These are phyloP conservation scores for Schizopygopsis pylzovi DNA, from an alignment of 2,797 vertebrate species.

Conservation along the genomic window DNA sequence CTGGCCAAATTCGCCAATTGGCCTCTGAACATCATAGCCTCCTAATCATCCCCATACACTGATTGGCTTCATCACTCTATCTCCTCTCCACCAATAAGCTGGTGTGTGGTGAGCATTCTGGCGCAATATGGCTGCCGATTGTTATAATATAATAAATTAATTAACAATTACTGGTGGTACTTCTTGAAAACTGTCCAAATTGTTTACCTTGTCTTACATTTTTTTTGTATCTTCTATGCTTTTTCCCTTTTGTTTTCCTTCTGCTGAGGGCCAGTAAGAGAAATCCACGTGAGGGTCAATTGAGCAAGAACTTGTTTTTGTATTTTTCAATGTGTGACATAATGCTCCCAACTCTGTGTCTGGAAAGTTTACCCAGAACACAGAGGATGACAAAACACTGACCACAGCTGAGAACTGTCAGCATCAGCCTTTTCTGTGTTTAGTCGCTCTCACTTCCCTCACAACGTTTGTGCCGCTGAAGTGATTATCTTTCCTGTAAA, in stretches of 20 bases:
- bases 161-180: background rate
- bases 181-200: background rate
- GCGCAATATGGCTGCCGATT: too few relatives aligned
- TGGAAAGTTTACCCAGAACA: background rate
- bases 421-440: slow-evolving; percentile 41
- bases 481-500: slow-evolving; percentile 25
- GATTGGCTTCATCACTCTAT: too few relatives aligned
- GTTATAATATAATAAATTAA: too few relatives aligned
- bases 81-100: too few relatives aligned
- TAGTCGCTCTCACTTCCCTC: slow-evolving; percentile 41
- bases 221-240: background rate
- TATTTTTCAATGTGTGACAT: background rate
- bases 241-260: background rate
- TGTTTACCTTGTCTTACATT: background rate
- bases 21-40: too few relatives aligned
- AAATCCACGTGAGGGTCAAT: background rate
- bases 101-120: too few relatives aligned
- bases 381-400: slow-evolving; percentile 24
- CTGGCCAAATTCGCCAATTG: too few relatives aligned
- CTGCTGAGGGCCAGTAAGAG: background rate
- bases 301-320: background rate
- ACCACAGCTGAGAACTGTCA: slow-evolving; percentile 12
- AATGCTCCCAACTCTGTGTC: background rate
- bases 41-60: too few relatives aligned
- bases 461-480: background rate